Evolutionary conservation across 2,888 invertebrate genomes (phyloP).

Genomic region (Apamea crenata): DNA sequence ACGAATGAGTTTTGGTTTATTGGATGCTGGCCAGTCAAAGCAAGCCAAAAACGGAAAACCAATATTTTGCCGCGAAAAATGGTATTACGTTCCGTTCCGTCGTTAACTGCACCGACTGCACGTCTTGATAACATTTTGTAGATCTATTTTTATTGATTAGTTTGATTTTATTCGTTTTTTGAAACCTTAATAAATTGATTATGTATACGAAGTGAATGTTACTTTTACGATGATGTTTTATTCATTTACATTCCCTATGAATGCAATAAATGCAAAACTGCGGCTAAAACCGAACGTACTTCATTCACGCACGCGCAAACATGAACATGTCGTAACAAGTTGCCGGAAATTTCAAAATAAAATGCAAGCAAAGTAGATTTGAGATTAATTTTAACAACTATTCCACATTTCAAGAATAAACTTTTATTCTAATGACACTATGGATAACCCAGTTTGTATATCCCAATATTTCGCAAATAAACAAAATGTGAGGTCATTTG

Average conservation of each 20-base stretch:
- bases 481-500: slow-evolving; percentile 83
- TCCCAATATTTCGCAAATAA: slow-evolving; percentile 84
- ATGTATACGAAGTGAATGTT: neutral
- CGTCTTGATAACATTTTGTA: neutral
- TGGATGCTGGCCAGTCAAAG: neutral
- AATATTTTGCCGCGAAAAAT: slow-evolving; percentile 19
- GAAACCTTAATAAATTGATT: neutral
- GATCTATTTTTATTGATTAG: neutral
- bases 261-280: neutral
- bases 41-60: too few relatives aligned
- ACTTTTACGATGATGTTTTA: neutral
- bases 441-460: slow-evolving; percentile 78
- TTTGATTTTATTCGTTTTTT: neutral
- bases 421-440: neutral
- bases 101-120: too few relatives aligned
- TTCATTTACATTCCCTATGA: neutral
- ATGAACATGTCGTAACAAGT: slow-evolving; percentile 80
- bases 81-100: slow-evolving; percentile 23
- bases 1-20: neutral
- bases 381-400: neutral
- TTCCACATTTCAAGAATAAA: neutral
- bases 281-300: slow-evolving; percentile 49
- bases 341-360: slow-evolving; percentile 75
- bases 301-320: slow-evolving; percentile 44
- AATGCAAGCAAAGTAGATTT: neutral